These are phyloP conservation scores for Zaprionus ghesquierei DNA, from an alignment of 1,140 invertebrate genomes.

Conservation along the genomic window DNA sequence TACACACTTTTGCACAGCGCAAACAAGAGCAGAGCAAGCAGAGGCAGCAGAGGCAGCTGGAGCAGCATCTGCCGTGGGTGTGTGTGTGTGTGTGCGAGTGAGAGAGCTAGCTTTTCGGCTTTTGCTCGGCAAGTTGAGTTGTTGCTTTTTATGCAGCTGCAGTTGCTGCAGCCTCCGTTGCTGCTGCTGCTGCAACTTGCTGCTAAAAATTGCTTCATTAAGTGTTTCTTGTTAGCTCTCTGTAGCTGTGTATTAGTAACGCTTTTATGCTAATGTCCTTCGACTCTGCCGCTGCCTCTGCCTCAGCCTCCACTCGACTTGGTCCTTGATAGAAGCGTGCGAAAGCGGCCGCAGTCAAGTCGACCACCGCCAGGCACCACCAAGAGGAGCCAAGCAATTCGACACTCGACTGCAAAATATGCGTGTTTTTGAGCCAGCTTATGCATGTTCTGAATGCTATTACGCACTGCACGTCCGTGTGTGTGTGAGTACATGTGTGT, in stretches of 20 bases:
- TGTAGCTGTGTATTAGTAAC: constrained; percentile 68
- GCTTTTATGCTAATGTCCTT: constrained; percentile 80
- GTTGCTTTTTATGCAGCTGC: constrained; percentile 75
- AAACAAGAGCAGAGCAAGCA: constrained; percentile 27
- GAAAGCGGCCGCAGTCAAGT: neutral
- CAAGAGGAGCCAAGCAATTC: constrained; percentile 29
- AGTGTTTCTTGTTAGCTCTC: constrained; percentile 75
- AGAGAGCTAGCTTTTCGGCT: constrained; percentile 56
- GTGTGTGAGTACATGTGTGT: neutral
- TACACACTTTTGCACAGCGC: constrained; percentile 71
- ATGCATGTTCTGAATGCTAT: constrained; percentile 35
- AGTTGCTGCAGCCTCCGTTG: constrained; percentile 12
- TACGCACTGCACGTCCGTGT: neutral
- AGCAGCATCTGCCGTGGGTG: no score
- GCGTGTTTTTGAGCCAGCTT: constrained; percentile 46
- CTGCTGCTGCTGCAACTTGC: constrained; percentile 32
- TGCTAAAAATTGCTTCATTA: constrained; percentile 79
- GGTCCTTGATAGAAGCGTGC: neutral
- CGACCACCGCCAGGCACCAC: neutral
- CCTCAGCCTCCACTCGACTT: no score
- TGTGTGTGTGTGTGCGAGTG: neutral
- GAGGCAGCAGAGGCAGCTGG: neutral
- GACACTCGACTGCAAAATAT: constrained; percentile 34
- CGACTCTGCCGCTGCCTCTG: constrained; percentile 47
- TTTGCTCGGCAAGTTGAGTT: constrained; percentile 65